These are phyloP conservation scores for Lordiphosa stackelbergi DNA, from an alignment of 1,140 invertebrate genomes.

Conservation along the genomic window DNA sequence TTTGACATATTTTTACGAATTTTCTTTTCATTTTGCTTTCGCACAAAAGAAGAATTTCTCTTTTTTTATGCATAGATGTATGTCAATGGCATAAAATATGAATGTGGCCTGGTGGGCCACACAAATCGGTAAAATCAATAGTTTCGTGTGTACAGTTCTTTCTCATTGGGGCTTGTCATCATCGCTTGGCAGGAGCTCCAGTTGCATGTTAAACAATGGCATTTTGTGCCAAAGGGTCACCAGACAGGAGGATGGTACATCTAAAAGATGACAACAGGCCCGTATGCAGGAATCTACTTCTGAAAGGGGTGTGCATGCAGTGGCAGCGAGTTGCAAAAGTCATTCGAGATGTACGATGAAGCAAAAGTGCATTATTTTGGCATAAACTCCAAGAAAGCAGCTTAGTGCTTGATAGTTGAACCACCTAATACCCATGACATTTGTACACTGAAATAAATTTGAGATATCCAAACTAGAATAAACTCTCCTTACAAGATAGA, in stretches of 20 bases:
- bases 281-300: no score
- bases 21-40: conserved; percentile 67
- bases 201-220: conserved; percentile 59
- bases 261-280: conserved; percentile 49
- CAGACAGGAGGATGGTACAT: conserved; percentile 15
- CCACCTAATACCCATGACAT: no score
- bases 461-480: no score
- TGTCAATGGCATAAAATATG: conserved; percentile 70
- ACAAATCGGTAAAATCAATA: conserved; percentile 59
- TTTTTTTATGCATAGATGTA: conserved; percentile 56
- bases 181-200: conserved; percentile 24
- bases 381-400: no score
- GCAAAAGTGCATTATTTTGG: no score
- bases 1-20: conserved; percentile 68
- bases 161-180: conserved; percentile 35
- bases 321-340: no score
- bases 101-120: conserved; percentile 25
- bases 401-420: no score
- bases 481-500: no score
- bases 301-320: no score
- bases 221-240: conserved; percentile 24
- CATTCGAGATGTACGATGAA: no score
- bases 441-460: no score
- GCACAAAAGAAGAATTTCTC: conserved; percentile 30
- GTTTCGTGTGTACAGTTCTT: conserved; percentile 51